Percentiles rank a stretch among this genome's conserved stretches.
Conservation (phyloP, 1,140 invertebrate species). For the Probaryconus sp. region DNA sequence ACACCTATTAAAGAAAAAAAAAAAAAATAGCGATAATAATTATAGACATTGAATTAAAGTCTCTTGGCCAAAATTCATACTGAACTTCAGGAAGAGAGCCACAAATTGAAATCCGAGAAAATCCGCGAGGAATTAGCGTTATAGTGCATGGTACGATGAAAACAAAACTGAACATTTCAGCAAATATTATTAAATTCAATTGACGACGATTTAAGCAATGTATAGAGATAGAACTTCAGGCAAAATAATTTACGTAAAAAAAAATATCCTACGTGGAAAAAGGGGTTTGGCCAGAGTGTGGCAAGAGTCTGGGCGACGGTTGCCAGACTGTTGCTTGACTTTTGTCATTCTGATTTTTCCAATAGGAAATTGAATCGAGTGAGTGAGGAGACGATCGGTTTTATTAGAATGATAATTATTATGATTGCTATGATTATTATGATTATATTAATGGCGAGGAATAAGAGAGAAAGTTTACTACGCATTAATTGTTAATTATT, state of each 20-base stretch:
- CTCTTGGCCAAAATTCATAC: slow-evolving; percentile 7
- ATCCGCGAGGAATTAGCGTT: slow-evolving; percentile 21
- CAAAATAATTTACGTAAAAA: background rate
- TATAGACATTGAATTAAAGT: background rate
- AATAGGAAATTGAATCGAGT: slow-evolving; percentile 25
- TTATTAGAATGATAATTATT: slow-evolving; percentile 35
- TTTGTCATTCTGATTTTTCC: too few relatives aligned
- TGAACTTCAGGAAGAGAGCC: slow-evolving; percentile 35
- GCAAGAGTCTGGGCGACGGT: too few relatives aligned
- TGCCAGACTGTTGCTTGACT: too few relatives aligned
- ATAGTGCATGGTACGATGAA: slow-evolving; percentile 37
- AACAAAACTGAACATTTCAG: slow-evolving; percentile 17
- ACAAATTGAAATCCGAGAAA: slow-evolving; percentile 33
- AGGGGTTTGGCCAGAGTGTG: slow-evolving; percentile 8
- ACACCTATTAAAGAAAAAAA: too few relatives aligned
- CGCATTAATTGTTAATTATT: slow-evolving; percentile 57
- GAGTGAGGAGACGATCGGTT: slow-evolving; percentile 38
- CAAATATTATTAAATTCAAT: slow-evolving; percentile 13
- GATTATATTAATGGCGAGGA: slow-evolving; percentile 36
- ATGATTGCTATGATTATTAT: slow-evolving; percentile 37
- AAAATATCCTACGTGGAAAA: background rate
- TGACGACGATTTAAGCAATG: slow-evolving; percentile 36
- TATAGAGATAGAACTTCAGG: slow-evolving; percentile 16
- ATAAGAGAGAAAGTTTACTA: slow-evolving; percentile 52
- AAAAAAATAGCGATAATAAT: too few relatives aligned